phyloP scores from a whole-genome alignment of 1,140 invertebrate genomes.

The Rhizoglyphus robini region DNA sequence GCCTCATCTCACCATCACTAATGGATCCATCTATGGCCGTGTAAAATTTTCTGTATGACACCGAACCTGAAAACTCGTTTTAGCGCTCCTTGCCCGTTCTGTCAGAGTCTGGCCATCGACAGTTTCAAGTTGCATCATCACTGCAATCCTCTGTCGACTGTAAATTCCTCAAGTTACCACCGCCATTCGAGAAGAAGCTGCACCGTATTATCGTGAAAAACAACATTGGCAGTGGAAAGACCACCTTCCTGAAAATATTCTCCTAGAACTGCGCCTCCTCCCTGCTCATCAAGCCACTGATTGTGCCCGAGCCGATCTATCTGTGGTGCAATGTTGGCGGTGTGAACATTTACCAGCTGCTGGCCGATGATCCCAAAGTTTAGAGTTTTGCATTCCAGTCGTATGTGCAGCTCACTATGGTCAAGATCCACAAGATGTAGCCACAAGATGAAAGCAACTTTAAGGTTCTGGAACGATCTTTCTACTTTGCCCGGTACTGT shows the following conservation, averaged over 20 bases:
- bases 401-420: constrained; percentile 75
- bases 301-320: constrained; percentile 32
- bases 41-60: no score
- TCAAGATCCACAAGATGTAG: constrained; percentile 38
- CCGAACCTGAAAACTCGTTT: no score
- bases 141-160: no score
- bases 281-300: not conserved
- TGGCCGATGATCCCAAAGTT: constrained; percentile 64
- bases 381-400: constrained; percentile 75
- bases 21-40: no score
- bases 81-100: no score
- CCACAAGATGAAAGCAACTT: constrained; percentile 15
- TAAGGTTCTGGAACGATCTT: constrained; percentile 69
- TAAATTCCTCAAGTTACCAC: no score
- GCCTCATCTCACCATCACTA: no score
- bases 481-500: constrained; percentile 64
- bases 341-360: constrained; percentile 65
- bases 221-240: constrained; percentile 86
- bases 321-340: constrained; percentile 68
- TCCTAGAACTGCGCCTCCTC: not conserved
- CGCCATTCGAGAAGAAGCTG: no score
- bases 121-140: no score
- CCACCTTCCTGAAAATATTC: constrained; percentile 75
- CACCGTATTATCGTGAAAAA: constrained; percentile 49
- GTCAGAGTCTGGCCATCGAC: no score